Percentiles rank a stretch among this genome's conserved stretches.
These are phyloP conservation scores for Hypolimnas misippus DNA, from an alignment of 2,888 invertebrate species.

Conservation along the genomic window DNA sequence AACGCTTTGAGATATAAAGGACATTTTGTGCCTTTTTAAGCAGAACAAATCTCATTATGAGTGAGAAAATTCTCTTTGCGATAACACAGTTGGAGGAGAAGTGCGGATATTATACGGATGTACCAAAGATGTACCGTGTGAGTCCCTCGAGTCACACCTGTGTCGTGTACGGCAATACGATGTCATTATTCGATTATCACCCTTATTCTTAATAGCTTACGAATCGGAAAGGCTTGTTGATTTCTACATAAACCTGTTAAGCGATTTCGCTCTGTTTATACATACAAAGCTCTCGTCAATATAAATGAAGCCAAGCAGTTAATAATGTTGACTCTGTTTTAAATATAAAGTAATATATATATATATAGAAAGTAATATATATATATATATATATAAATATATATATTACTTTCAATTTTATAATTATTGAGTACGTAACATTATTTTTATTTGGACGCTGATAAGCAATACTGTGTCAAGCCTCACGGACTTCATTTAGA, in stretches of 20 bases:
- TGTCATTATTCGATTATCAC: slow-evolving; percentile 28
- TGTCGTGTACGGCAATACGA: slow-evolving; percentile 22
- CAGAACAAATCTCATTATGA: slow-evolving; percentile 36
- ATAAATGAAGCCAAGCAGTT: slow-evolving; percentile 35
- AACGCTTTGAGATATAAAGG: too few species aligned
- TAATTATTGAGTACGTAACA: too few species aligned
- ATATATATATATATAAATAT: too few species aligned
- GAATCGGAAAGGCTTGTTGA: neutral
- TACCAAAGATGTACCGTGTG: slow-evolving; percentile 31
- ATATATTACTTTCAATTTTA: too few species aligned
- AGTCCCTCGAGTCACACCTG: slow-evolving; percentile 45
- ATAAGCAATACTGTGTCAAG: too few species aligned
- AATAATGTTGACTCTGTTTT: slow-evolving; percentile 23
- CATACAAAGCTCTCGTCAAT: slow-evolving; percentile 29
- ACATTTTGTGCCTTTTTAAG: slow-evolving; percentile 32
- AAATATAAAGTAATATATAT: too few species aligned
- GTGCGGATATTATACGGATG: slow-evolving; percentile 40
- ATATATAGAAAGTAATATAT: too few species aligned
- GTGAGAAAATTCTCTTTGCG: slow-evolving; percentile 35
- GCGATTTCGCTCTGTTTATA: slow-evolving; percentile 32
- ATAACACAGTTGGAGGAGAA: slow-evolving; percentile 35
- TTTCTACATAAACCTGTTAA: slow-evolving; percentile 31
- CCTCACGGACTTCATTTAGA: too few species aligned
- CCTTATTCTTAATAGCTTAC: slow-evolving; percentile 20
- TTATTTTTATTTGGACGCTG: too few species aligned